Evolutionary conservation across 2,888 invertebrate genomes (phyloP).

Genomic region (Synergus itoensis): DNA sequence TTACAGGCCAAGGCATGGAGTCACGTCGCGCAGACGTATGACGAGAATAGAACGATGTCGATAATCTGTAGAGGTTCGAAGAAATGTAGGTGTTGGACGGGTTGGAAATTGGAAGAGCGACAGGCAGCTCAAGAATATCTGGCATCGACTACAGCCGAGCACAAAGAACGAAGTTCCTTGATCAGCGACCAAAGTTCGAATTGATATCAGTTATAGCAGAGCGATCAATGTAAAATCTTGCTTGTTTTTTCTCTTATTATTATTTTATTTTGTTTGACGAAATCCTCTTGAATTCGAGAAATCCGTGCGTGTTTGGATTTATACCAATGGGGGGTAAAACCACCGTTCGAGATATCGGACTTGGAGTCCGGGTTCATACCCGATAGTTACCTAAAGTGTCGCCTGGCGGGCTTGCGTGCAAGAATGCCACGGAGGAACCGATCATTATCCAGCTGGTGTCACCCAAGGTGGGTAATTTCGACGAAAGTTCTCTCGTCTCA

Average conservation of each 20-base stretch:
- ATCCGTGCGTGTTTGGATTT: slow-evolving; percentile 8
- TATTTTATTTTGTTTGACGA: background rate
- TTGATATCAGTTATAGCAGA: background rate
- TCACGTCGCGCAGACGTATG: slow-evolving; percentile 53
- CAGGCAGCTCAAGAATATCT: slow-evolving; percentile 40
- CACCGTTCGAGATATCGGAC: background rate
- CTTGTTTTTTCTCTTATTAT: background rate
- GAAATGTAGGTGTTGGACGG: slow-evolving; percentile 43
- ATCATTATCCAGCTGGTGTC: slow-evolving; percentile 71
- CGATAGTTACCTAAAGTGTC: slow-evolving; percentile 76
- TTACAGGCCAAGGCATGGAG: slow-evolving; percentile 52
- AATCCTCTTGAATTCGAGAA: background rate
- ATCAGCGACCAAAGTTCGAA: background rate
- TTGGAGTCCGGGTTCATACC: slow-evolving; percentile 55
- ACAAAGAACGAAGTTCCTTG: background rate
- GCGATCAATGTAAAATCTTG: background rate
- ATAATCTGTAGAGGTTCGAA: slow-evolving; percentile 55
- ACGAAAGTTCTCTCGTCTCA: slow-evolving; percentile 64
- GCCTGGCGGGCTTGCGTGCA: slow-evolving; percentile 77
- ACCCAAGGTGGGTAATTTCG: slow-evolving; percentile 74
- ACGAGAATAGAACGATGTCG: slow-evolving; percentile 60
- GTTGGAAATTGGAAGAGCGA: slow-evolving; percentile 36
- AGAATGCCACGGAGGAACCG: slow-evolving; percentile 71
- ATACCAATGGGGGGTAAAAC: background rate
- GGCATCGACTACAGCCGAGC: slow-evolving; percentile 17